Evolutionary conservation across 2,113 vertebrate genomes (phyloP).

Genomic region (Prochilodus magdalenae): DNA sequence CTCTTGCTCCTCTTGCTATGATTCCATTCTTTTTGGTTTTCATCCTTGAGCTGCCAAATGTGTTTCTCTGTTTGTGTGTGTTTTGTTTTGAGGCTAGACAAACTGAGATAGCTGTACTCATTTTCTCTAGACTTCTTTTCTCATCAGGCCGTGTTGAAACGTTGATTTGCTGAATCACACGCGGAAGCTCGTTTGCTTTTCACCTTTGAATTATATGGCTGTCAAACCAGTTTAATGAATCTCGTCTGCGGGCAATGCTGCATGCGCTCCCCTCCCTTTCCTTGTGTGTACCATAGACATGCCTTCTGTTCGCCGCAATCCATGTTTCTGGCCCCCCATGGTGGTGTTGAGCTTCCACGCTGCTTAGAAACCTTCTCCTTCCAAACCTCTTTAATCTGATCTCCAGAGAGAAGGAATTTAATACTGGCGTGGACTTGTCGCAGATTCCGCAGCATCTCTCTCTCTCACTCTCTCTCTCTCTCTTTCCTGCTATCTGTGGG

Average conservation of each 20-base stretch:
- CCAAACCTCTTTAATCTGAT: slow-evolving; percentile 56
- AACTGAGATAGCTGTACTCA: neutral
- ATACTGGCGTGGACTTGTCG: slow-evolving; percentile 39
- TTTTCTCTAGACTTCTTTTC: neutral
- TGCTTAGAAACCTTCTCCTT: slow-evolving; percentile 48
- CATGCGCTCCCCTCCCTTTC: slow-evolving; percentile 5
- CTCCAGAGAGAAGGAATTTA: slow-evolving; percentile 44
- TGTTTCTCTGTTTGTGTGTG: neutral
- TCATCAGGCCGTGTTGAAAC: neutral
- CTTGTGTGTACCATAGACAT: slow-evolving; percentile 21
- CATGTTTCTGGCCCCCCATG: slow-evolving; percentile 38
- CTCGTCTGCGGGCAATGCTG: slow-evolving; percentile 7
- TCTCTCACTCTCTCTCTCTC: slow-evolving; percentile 16
- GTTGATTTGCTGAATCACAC: neutral
- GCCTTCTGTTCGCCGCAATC: slow-evolving; percentile 38
- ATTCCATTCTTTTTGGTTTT: neutral
- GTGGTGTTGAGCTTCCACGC: slow-evolving; percentile 36
- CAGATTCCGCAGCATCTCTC: slow-evolving; percentile 33
- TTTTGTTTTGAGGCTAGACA: neutral
- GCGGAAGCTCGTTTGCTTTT: neutral
- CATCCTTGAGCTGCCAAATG: neutral
- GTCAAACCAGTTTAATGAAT: slow-evolving; percentile 45
- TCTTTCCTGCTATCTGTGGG: neutral
- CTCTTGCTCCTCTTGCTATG: slow-evolving; percentile 1
- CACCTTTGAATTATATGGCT: slow-evolving; percentile 36